Evolutionary conservation across 2,888 invertebrate genomes (phyloP), one percentile per base, ranked within the genome.

Genomic region (Podabrus alpinus): DNA sequence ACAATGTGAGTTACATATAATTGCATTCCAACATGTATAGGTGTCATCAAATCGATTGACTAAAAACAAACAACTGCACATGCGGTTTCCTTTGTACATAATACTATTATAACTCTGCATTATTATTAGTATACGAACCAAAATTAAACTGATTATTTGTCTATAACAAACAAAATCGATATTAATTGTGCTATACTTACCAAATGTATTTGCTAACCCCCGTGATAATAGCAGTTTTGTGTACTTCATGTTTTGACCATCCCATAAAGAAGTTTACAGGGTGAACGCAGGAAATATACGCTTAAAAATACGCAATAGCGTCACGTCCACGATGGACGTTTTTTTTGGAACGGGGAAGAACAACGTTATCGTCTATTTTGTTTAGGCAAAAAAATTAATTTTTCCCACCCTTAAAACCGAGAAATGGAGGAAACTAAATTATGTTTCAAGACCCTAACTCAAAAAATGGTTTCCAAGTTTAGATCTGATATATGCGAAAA

Each of bases 11-110:
- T 61, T 61, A 61, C 70, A 61, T 59, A 64, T 73, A 73, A 73
- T 73, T 73, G 66, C 69, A 69, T 59, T 73, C 62, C 64, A 66
- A 64, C 73, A 73, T 69, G 66, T 69, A 73, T 66, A 25, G 15
- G 64, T 59, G 25, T 15, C 15, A 59, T 69, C 59, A 19, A 66
- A 66, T 16, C 60, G 73, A 69, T 73, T 60, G 64, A 60, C 29
- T 21, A 45, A 69, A 16, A 69, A 66, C 59, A 69, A 69, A 69
- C 64, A 73, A 59, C 73, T 66, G 69, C 69, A 73, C 66, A 59
- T 69, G 64, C 69, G 68, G 29, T 17, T 45, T 45, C 45, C 45
- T 45, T 45, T 45, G 45, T 45, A 45, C 45, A 7, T 45, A 45
- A 45, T 45, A 45, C n/a, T 45, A 45, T 45, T 45, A 45, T 45